These are phyloP conservation scores for Origma solitaria DNA, from an alignment of 2,113 vertebrate species.

Conservation along the genomic window DNA sequence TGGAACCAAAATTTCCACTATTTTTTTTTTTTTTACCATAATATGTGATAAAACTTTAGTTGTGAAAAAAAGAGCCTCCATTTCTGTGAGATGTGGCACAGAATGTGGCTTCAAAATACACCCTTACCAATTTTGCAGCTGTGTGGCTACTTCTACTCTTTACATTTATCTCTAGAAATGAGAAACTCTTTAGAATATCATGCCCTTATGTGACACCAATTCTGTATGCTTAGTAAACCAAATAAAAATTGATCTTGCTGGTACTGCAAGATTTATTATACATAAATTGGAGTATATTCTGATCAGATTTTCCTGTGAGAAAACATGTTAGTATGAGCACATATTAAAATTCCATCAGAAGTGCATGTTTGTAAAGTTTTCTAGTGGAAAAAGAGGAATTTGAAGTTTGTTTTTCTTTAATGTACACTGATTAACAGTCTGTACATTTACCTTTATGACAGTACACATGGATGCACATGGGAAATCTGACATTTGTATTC, in stretches of 20 bases:
- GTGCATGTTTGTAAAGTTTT: neutral
- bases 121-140: neutral
- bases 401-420: neutral
- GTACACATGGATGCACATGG: neutral
- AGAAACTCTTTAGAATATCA: neutral
- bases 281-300: neutral
- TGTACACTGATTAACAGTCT: neutral
- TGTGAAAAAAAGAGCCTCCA: neutral
- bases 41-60: neutral
- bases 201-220: neutral
- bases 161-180: neutral
- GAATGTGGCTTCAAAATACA: neutral
- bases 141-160: neutral
- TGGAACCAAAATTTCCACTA: neutral
- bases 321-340: neutral
- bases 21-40: neutral
- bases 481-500: neutral
- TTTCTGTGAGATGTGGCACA: neutral
- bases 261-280: neutral
- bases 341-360: neutral
- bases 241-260: neutral
- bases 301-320: neutral
- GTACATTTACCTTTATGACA: neutral
- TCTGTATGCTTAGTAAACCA: neutral
- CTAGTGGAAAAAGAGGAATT: neutral